phyloP scores from a whole-genome alignment of 2,888 invertebrate genomes.

The Hydriomena furcata region DNA sequence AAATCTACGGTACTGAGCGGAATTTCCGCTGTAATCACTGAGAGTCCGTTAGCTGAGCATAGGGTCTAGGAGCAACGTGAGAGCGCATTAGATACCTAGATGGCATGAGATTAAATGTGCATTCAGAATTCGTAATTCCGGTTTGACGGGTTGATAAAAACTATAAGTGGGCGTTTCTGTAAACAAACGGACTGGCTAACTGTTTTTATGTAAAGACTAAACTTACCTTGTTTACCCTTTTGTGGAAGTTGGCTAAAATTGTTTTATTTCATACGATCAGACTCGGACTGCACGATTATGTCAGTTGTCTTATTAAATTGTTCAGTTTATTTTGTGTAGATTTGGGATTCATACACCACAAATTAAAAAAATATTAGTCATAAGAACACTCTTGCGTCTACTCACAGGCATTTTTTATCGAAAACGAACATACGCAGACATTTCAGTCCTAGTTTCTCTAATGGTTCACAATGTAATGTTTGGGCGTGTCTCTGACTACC shows the following conservation, averaged over 20 bases:
- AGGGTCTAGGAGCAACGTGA: slow-evolving; percentile 8
- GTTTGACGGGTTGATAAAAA: slow-evolving; percentile 29
- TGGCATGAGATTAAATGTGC: slow-evolving; percentile 27
- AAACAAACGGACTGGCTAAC: slow-evolving; percentile 24
- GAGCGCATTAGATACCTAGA: slow-evolving; percentile 20
- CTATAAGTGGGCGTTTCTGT: slow-evolving; percentile 31
- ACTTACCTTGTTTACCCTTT: slow-evolving; percentile 12
- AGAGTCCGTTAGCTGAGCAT: slow-evolving; percentile 4
- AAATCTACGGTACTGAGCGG: no score
- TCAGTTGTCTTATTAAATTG: no score
- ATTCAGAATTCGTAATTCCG: slow-evolving; percentile 29
- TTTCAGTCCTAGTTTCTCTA: no score
- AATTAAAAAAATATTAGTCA: no score
- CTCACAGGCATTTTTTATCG: no score
- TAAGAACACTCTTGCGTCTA: no score
- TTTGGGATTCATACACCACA: no score
- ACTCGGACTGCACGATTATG: not conserved
- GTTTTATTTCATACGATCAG: not conserved
- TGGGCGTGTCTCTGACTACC: no score
- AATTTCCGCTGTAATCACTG: not conserved
- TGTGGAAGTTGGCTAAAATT: not conserved
- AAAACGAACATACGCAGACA: no score
- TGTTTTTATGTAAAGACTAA: slow-evolving; percentile 20
- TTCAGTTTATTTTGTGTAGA: no score
- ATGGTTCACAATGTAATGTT: no score